Conservation (phyloP, 2,888 invertebrate genomes). For the Torymus auratus region DNA sequence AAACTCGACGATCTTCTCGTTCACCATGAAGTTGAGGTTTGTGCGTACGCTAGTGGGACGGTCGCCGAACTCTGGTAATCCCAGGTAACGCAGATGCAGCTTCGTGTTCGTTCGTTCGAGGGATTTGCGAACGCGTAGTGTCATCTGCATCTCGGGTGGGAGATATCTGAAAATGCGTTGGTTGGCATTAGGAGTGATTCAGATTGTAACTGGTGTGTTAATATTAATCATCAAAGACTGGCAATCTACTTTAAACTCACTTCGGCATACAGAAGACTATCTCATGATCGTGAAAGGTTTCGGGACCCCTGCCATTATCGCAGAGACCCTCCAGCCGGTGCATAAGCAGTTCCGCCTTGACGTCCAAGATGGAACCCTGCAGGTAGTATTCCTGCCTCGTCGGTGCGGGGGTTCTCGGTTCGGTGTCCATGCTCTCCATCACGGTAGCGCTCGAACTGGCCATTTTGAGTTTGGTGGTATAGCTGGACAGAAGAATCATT, state of each 20-base stretch:
- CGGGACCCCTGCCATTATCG: constrained; percentile 93
- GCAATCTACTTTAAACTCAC: constrained; percentile 58
- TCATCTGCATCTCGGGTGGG: constrained; percentile 79
- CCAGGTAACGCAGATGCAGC: constrained; percentile 93
- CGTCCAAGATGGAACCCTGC: constrained; percentile 95
- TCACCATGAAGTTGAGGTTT: constrained; percentile 94
- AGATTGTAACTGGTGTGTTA: no score
- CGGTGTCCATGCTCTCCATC: constrained; percentile 81
- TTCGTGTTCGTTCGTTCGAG: constrained; percentile 90
- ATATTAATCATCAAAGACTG: no score
- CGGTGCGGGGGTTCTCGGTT: constrained; percentile 85
- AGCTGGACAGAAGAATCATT: no score
- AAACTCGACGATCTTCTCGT: constrained; percentile 92
- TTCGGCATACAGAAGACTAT: constrained; percentile 88
- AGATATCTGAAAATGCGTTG: neutral
- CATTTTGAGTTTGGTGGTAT: no score
- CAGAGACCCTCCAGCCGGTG: constrained; percentile 92
- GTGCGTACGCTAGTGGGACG: constrained; percentile 93
- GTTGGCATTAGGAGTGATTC: no score
- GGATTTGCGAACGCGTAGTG: constrained; percentile 89
- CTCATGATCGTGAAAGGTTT: constrained; percentile 95
- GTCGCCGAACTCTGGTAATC: constrained; percentile 93
- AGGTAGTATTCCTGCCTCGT: constrained; percentile 92
- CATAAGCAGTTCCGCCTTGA: constrained; percentile 91
- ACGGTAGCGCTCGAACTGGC: no score